A percentile compares a stretch with the other conserved stretches of the same genome.
Conservation (phyloP, 2,797 vertebrate species). For the Malacoctenus gilli region DNA sequence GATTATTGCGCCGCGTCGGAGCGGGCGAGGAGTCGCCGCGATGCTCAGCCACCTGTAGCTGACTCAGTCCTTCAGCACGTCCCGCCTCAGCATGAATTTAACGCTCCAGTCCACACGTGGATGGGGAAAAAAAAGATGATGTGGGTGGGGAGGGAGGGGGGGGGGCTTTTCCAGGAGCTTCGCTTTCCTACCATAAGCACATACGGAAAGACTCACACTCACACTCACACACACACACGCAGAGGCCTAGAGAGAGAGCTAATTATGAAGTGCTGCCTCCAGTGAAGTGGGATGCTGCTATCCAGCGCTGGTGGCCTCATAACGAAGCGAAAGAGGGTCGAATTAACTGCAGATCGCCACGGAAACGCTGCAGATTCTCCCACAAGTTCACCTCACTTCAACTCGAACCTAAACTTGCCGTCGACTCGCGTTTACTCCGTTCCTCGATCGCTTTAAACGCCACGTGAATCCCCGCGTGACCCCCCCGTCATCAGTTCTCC, state of each 20-base stretch:
- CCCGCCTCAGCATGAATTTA: conserved; percentile 14
- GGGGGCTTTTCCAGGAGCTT: conserved; percentile 23
- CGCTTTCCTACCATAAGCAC: conserved; percentile 26
- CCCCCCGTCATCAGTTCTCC: no score
- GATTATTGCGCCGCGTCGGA: conserved; percentile 3
- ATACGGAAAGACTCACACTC: conserved; percentile 35
- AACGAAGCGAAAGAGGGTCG: background rate
- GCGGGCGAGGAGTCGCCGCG: conserved; percentile 2
- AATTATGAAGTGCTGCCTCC: conserved; percentile 32
- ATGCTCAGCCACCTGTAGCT: conserved; percentile 62
- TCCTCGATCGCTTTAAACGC: no score
- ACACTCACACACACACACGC: conserved; percentile 10
- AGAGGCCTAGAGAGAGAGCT: conserved; percentile 24
- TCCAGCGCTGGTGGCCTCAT: background rate
- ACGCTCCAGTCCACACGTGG: conserved; percentile 7
- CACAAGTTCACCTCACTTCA: background rate
- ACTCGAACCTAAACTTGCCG: no score
- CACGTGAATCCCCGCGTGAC: no score
- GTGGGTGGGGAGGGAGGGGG: no score
- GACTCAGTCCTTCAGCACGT: conserved; percentile 22
- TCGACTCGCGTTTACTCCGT: no score
- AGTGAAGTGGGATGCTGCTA: conserved; percentile 12
- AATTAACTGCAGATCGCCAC: background rate
- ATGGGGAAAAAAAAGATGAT: conserved; percentile 20
- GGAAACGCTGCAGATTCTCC: background rate